Conservation (phyloP, 2,888 invertebrate genomes). For the Ametastegia equiseti region DNA sequence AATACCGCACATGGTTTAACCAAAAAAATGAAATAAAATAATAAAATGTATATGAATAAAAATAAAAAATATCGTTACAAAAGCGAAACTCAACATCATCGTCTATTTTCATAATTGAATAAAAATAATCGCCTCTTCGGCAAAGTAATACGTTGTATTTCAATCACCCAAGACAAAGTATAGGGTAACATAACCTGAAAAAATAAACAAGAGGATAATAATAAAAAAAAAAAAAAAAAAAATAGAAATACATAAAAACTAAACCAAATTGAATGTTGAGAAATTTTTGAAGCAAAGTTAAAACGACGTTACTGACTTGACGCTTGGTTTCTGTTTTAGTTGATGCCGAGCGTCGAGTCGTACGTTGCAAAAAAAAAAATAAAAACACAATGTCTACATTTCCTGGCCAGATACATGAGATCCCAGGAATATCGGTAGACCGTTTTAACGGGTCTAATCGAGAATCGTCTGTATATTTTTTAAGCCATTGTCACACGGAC, state of each 20-base stretch:
- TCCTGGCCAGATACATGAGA: constrained; percentile 79
- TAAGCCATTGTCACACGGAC: constrained; percentile 83
- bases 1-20: constrained; percentile 18
- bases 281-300: background rate
- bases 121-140: no score
- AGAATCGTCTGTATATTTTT: constrained; percentile 78
- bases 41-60: background rate
- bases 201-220: no score
- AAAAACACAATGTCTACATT: constrained; percentile 81
- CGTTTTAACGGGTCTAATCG: constrained; percentile 77
- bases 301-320: constrained; percentile 47
- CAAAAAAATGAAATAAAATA: background rate
- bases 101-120: no score
- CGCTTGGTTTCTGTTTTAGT: constrained; percentile 63
- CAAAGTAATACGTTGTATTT: no score
- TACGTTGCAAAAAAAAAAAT: no score
- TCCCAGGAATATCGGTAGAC: constrained; percentile 81
- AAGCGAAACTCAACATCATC: no score
- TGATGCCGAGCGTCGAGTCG: constrained; percentile 54
- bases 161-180: no score
- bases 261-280: no score
- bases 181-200: no score
- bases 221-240: background rate
- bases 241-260: no score
- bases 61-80: no score